Conservation (phyloP, 2,888 invertebrate genomes). For the Epistrophella euchroma region DNA sequence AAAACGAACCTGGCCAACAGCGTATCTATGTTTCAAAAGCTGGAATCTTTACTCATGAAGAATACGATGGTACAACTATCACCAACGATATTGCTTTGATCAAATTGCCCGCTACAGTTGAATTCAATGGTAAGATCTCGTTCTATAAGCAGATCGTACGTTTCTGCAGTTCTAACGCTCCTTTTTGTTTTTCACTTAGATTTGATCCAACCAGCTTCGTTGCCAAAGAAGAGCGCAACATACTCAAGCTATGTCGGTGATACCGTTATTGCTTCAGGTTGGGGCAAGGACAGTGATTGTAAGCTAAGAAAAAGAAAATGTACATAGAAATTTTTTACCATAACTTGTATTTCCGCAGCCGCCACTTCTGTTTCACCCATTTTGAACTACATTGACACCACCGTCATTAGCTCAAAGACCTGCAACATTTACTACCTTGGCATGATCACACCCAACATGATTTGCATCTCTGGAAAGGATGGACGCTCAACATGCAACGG, state of each 20-base stretch:
- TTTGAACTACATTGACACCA: constrained; percentile 78
- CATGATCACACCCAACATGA: constrained; percentile 77
- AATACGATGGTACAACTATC: constrained; percentile 68
- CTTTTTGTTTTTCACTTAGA: constrained; percentile 58
- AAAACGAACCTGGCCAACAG: constrained; percentile 75
- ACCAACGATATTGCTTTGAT: constrained; percentile 80
- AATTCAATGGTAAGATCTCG: constrained; percentile 69
- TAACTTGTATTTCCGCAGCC: not conserved
- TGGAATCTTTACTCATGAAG: constrained; percentile 76
- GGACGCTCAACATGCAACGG: constrained; percentile 81
- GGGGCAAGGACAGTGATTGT: constrained; percentile 77
- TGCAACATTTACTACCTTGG: constrained; percentile 77
- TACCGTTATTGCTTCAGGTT: constrained; percentile 77
- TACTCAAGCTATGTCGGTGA: constrained; percentile 77
- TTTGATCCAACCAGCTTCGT: constrained; percentile 75
- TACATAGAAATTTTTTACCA: not conserved
- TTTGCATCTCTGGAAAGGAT: constrained; percentile 82
- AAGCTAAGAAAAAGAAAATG: not conserved
- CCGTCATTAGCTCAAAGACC: constrained; percentile 75
- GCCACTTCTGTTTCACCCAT: constrained; percentile 76
- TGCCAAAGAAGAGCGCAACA: constrained; percentile 75
- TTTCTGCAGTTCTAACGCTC: not conserved
- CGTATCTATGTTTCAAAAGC: constrained; percentile 65
- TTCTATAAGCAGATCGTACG: not conserved
- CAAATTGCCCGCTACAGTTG: constrained; percentile 75